phyloP scores from a whole-genome alignment of 2,797 vertebrate species.

The Austrolebias charrua region DNA sequence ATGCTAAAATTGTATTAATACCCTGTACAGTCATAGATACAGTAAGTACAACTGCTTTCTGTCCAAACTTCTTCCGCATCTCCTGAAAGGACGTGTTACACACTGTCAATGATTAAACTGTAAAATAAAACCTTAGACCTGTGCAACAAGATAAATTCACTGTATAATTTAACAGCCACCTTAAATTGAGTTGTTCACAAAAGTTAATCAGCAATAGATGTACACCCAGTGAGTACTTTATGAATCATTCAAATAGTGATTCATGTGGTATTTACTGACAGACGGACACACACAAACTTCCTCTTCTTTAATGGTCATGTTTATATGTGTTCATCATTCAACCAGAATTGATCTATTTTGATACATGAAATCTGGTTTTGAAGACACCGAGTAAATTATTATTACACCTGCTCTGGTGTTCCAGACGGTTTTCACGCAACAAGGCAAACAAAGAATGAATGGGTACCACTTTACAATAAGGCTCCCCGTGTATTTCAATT shows the following conservation, averaged over 20 bases:
- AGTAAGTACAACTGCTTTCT: background rate
- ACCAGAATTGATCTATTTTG: conserved; percentile 4
- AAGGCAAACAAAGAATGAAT: background rate
- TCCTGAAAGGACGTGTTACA: background rate
- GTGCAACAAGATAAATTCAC: too few species aligned
- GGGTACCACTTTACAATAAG: too few species aligned
- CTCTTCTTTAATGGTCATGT: too few species aligned
- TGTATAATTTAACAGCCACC: too few species aligned
- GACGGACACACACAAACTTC: too few species aligned
- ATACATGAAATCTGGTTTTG: conserved; percentile 1
- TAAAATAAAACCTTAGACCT: background rate
- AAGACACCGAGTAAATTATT: background rate
- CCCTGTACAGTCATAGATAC: conserved; percentile 8
- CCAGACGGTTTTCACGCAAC: conserved; percentile 1
- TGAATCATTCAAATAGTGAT: too few species aligned
- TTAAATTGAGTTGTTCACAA: too few species aligned
- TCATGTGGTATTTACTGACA: too few species aligned
- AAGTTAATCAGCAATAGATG: too few species aligned
- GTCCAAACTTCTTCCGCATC: background rate
- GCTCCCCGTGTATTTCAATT: too few species aligned
- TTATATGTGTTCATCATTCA: background rate
- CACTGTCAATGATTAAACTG: background rate
- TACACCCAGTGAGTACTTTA: too few species aligned
- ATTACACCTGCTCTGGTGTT: conserved; percentile 1
- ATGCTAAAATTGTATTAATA: conserved; percentile 8